Percentiles rank a stretch among this genome's conserved stretches.
These are phyloP conservation scores for Atherinomorus stipes DNA, from an alignment of 2,113 vertebrate species.

Conservation along the genomic window DNA sequence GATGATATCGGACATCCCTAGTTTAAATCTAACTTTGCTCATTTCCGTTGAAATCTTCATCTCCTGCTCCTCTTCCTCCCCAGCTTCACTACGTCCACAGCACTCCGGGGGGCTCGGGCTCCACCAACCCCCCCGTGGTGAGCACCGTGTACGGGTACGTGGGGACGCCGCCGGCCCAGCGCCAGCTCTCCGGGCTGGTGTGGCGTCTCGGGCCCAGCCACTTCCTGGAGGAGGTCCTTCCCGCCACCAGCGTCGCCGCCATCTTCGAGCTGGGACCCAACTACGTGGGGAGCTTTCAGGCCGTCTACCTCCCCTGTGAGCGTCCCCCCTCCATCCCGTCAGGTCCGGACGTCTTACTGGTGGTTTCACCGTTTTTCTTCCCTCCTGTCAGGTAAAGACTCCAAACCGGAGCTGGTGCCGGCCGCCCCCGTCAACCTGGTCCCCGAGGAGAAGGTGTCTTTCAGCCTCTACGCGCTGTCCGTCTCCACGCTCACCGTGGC, in stretches of 20 bases:
- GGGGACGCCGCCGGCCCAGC: slow-evolving; percentile 93
- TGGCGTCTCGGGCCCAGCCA: slow-evolving; percentile 96
- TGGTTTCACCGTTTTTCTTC: rapidly evolving
- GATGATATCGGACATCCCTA: too few species aligned
- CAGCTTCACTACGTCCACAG: slow-evolving; percentile 98
- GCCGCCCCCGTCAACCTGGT: slow-evolving; percentile 88
- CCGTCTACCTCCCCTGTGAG: slow-evolving; percentile 94
- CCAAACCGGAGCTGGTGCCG: slow-evolving; percentile 87
- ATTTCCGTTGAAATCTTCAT: too few species aligned
- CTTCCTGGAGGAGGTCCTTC: slow-evolving; percentile 96
- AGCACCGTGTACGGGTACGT: slow-evolving; percentile 94
- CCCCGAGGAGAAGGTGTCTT: slow-evolving; percentile 96
- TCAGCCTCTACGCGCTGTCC: slow-evolving; percentile 93
- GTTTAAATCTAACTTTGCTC: neutral
- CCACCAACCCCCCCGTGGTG: slow-evolving; percentile 93
- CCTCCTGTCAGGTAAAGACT: slow-evolving; percentile 89
- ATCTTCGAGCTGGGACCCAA: slow-evolving; percentile 95
- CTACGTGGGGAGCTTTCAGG: slow-evolving; percentile 95
- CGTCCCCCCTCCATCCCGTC: neutral
- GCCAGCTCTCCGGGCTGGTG: slow-evolving; percentile 90
- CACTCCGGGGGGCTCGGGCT: slow-evolving; percentile 91
- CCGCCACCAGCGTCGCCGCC: slow-evolving; percentile 87
- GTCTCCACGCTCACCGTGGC: slow-evolving; percentile 95
- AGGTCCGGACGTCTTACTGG: too few species aligned
- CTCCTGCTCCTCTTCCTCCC: neutral